Base-by-base conservation (phyloP, 1,140 invertebrate genomes). In the Holcopasites calliopsidis region DNA sequence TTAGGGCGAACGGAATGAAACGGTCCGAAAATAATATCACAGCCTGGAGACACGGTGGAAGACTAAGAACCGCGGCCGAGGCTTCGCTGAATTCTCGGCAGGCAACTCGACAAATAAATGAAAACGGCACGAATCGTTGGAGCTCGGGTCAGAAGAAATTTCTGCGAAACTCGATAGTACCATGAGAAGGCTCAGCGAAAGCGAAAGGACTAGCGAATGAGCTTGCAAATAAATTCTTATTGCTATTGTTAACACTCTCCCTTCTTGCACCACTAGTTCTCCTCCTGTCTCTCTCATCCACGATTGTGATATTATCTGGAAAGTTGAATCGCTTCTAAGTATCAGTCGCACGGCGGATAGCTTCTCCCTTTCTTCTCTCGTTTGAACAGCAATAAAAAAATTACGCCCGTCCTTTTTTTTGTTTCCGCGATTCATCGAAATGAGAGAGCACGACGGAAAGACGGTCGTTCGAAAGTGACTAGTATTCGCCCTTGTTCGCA, bases 231-330 rank as follows among this genome's bases (percentile, higher is more conserved):
- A 23, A 7, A 31, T 21, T 62, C 42, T 23, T 21, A 42, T 62
- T 13, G n/a, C 69, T 61, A 49, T 31, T n/a, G 23, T 21, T 72
- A 40, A 31, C 44, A n/a, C 18, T 16, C 2, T 33, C n/a, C 10
- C n/a, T 55, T 54, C 28, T n/a, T 33, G 7, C 16, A 5, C 6
- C 40, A 60, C 38, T 65, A 60, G 73, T 18, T 80, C 61, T 81
- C 52, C 58, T 71, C 60, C 52, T 82, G 54, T 76, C 78, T 65
- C 44, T 47, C 70, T 69, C 64, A n/a, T 64, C 58, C 61, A 50
- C 31, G 80, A 83, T 82, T 82, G 69, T 83, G 80, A 78, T 82
- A 83, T 83, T 83, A 83, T 83, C 82, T 78, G 62, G 52, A 64
- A 83, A 83, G 64, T 54, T n/a, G 50, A 42, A 33, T 35, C 52